These are phyloP conservation scores for Marmota monax DNA, from an alignment of 2,113 vertebrate genomes.

Conservation along the genomic window DNA sequence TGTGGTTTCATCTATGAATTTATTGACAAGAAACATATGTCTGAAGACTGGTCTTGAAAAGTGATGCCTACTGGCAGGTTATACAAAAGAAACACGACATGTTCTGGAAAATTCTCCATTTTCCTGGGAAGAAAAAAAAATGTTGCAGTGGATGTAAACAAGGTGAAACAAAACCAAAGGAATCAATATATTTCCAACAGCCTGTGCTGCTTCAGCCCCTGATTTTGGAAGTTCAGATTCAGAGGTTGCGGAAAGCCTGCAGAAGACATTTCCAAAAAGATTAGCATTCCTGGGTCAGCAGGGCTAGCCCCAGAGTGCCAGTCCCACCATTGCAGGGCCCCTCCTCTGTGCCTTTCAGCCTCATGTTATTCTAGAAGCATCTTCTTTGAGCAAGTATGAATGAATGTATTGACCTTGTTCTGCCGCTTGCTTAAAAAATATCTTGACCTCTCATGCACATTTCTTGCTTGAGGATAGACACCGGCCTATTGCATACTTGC, in stretches of 20 bases:
- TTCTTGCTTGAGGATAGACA: background rate
- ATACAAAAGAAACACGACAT: background rate
- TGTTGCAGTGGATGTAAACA: background rate
- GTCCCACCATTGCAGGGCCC: background rate
- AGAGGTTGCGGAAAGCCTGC: background rate
- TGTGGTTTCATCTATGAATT: background rate
- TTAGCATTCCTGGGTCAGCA: too few species aligned
- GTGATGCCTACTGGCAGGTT: background rate
- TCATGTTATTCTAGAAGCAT: background rate
- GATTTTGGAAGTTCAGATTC: background rate
- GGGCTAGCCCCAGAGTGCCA: background rate
- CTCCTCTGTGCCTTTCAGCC: background rate
- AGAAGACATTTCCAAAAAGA: background rate
- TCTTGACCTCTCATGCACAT: background rate
- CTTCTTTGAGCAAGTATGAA: background rate
- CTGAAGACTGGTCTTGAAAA: slow-evolving; percentile 1
- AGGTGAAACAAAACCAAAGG: background rate
- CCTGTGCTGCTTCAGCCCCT: background rate
- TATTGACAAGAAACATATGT: background rate
- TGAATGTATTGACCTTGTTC: background rate
- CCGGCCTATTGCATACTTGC: background rate
- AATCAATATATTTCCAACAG: background rate
- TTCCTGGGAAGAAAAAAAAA: slow-evolving; percentile 13
- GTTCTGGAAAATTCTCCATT: slow-evolving; percentile 14
- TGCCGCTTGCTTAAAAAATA: background rate